A percentile compares a stretch with the other conserved stretches of the same genome.
Conservation (phyloP, 2,113 vertebrate species). For the Dicentrarchus labrax region DNA sequence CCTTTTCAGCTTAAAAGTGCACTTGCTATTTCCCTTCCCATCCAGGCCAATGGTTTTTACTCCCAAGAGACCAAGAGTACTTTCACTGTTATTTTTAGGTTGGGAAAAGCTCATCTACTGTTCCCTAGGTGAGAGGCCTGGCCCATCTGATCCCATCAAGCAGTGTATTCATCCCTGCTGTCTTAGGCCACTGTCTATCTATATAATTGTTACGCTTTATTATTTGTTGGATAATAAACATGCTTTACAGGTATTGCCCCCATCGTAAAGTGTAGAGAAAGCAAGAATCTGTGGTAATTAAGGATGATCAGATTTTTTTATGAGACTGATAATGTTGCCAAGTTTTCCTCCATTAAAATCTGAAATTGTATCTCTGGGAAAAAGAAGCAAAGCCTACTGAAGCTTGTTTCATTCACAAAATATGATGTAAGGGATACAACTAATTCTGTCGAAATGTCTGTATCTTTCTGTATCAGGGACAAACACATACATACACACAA, state of each 20-base stretch:
- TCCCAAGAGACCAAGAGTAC: constrained; percentile 67
- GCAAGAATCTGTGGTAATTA: background rate
- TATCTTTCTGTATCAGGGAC: constrained; percentile 5
- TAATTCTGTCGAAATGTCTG: background rate
- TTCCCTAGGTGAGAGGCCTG: constrained; percentile 72
- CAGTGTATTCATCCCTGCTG: constrained; percentile 26
- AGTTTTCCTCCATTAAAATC: background rate
- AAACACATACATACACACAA: constrained; percentile 8
- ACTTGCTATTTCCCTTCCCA: constrained; percentile 61
- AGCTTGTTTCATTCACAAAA: background rate
- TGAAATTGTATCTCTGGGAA: background rate
- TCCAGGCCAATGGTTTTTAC: constrained; percentile 72
- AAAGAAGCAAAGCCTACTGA: background rate
- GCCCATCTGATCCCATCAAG: constrained; percentile 70
- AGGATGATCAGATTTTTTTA: background rate
- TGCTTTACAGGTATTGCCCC: background rate
- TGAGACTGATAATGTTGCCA: background rate
- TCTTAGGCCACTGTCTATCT: background rate
- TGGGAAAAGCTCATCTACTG: constrained; percentile 70
- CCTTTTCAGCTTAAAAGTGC: constrained; percentile 66
- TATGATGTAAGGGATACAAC: background rate
- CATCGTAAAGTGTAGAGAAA: background rate
- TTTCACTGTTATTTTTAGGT: constrained; percentile 79
- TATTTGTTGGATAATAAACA: background rate
- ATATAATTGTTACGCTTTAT: background rate